These are phyloP conservation scores for Fragum whitleyi DNA, from an alignment of 2,888 invertebrate genomes.

Conservation along the genomic window DNA sequence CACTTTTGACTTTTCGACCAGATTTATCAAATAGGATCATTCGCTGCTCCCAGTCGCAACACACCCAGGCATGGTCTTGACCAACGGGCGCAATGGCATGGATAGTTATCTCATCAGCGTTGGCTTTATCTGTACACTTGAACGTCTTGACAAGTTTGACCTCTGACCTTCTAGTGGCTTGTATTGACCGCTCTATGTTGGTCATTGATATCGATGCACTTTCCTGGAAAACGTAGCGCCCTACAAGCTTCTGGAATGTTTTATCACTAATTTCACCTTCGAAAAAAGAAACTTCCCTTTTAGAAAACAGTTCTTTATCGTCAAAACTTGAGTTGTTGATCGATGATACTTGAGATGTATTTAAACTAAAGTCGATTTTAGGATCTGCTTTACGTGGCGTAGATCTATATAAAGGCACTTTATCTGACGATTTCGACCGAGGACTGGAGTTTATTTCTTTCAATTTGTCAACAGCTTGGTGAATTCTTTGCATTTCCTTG, in stretches of 20 bases:
- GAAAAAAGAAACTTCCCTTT: slow-evolving; percentile 48
- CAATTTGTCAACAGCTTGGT: slow-evolving; percentile 49
- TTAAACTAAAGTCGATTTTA: slow-evolving; percentile 41
- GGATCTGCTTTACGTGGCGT: slow-evolving; percentile 38
- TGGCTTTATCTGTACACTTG: slow-evolving; percentile 55
- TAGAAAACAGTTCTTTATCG: slow-evolving; percentile 43
- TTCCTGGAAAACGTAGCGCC: slow-evolving; percentile 50
- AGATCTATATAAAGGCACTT: slow-evolving; percentile 48
- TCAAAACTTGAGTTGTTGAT: slow-evolving; percentile 27
- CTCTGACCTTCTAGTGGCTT: slow-evolving; percentile 56
- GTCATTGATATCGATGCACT: slow-evolving; percentile 50
- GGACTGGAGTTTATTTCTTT: slow-evolving; percentile 30
- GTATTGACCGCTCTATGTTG: slow-evolving; percentile 46
- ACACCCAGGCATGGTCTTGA: slow-evolving; percentile 64
- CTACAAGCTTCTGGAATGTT: slow-evolving; percentile 47
- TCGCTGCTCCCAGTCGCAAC: slow-evolving; percentile 69
- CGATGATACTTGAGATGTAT: slow-evolving; percentile 20
- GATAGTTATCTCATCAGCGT: slow-evolving; percentile 45
- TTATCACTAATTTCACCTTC: slow-evolving; percentile 60
- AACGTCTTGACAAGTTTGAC: slow-evolving; percentile 58
- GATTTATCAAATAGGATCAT: slow-evolving; percentile 59
- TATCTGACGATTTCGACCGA: slow-evolving; percentile 38
- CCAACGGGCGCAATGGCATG: slow-evolving; percentile 68
- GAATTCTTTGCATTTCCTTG: slow-evolving; percentile 49
- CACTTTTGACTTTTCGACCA: slow-evolving; percentile 54